Evolutionary conservation across 2,888 invertebrate genomes (phyloP).

Genomic region (Blastobasis adustella): DNA sequence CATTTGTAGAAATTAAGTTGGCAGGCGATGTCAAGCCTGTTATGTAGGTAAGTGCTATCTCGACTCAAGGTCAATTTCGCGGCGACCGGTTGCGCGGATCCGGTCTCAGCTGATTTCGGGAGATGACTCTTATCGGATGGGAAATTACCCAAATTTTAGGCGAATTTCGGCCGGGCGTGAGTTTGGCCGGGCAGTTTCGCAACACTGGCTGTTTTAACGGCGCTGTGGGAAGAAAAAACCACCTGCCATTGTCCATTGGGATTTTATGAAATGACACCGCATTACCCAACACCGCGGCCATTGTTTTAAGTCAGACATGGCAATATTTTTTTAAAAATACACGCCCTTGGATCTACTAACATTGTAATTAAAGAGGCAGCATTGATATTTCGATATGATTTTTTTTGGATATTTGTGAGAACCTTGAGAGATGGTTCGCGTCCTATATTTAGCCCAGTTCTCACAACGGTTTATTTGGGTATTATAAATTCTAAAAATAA

Average conservation of each 20-base stretch:
- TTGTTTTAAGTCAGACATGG: conserved; percentile 39
- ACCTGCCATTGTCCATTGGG: conserved; percentile 37
- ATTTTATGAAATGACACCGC: conserved; percentile 49
- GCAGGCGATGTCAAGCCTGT: no score
- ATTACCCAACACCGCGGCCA: conserved; percentile 38
- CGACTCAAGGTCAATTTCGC: no score
- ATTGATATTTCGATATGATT: conserved; percentile 4
- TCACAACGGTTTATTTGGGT: no score
- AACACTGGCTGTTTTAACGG: conserved; percentile 26
- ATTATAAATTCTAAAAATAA: no score
- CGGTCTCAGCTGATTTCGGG: not conserved
- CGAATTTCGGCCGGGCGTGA: not conserved
- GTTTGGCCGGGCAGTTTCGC: conserved; percentile 1
- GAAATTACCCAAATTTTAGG: no score
- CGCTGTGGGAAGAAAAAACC: conserved; percentile 39
- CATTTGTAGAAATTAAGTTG: no score
- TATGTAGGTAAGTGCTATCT: no score
- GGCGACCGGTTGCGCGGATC: no score
- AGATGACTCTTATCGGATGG: not conserved
- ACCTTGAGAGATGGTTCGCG: no score
- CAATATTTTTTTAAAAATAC: conserved; percentile 24
- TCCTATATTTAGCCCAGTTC: no score
- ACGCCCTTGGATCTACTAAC: conserved; percentile 31
- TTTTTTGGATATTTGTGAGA: not conserved
- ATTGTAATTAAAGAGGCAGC: conserved; percentile 14